These are phyloP conservation scores for Papilio polytes DNA, from an alignment of 1,140 invertebrate genomes.

Conservation along the genomic window DNA sequence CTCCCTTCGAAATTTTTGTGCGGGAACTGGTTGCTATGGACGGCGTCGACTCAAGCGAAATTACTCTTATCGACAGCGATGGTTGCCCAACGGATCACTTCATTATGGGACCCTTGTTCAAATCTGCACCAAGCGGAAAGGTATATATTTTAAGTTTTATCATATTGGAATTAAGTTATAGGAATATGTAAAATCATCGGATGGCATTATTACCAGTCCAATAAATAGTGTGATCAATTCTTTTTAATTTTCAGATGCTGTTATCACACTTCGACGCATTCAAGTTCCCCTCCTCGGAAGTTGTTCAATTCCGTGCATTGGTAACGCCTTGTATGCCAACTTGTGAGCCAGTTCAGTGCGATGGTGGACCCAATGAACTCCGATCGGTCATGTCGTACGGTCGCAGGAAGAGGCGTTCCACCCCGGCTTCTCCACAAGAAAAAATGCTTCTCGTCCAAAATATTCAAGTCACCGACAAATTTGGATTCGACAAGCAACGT, in stretches of 20 bases:
- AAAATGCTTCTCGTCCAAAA: constrained; percentile 94
- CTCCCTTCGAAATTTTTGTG: constrained; percentile 97
- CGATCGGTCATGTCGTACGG: constrained; percentile 93
- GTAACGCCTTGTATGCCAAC: constrained; percentile 96
- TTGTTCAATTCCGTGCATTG: constrained; percentile 96
- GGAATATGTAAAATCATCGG: neutral
- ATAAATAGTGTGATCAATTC: constrained; percentile 38
- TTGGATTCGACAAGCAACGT: constrained; percentile 90
- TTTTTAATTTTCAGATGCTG: constrained; percentile 86
- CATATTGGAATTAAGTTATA: neutral
- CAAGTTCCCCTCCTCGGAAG: constrained; percentile 97
- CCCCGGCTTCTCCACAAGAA: constrained; percentile 86
- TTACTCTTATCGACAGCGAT: constrained; percentile 95
- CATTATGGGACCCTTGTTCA: constrained; percentile 96
- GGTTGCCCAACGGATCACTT: constrained; percentile 96
- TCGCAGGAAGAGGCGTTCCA: constrained; percentile 86
- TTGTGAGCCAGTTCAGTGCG: constrained; percentile 95
- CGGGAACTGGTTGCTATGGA: constrained; percentile 97
- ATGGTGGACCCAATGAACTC: constrained; percentile 91
- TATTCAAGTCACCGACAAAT: constrained; percentile 96
- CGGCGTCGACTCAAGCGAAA: constrained; percentile 95
- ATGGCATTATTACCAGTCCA: neutral
- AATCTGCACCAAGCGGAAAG: constrained; percentile 90
- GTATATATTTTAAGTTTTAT: constrained; percentile 75
- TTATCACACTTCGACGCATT: constrained; percentile 97